These are phyloP conservation scores for Ceratoteleas bidentatus DNA, from an alignment of 1,140 invertebrate genomes.

Conservation along the genomic window DNA sequence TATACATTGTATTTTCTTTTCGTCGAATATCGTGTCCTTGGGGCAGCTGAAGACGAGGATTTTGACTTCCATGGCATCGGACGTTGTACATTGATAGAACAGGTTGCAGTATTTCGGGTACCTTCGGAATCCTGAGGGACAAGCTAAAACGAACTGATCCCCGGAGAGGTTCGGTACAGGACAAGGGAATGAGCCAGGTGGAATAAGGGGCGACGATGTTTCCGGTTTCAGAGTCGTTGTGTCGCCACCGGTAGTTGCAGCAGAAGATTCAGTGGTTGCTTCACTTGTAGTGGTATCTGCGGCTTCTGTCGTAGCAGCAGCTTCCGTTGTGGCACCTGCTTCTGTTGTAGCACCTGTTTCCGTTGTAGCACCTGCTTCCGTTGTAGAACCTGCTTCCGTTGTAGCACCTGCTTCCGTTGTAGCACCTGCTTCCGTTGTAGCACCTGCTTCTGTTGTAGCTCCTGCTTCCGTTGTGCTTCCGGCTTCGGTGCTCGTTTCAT, in stretches of 20 bases:
- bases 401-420: slow-evolving; percentile 15
- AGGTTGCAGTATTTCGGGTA: slow-evolving; percentile 92
- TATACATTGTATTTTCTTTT: slow-evolving; percentile 87
- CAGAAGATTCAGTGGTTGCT: slow-evolving; percentile 8
- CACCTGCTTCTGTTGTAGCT: slow-evolving; percentile 49
- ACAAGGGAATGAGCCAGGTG: slow-evolving; percentile 53
- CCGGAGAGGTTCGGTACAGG: slow-evolving; percentile 77
- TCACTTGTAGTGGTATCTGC: slow-evolving; percentile 8
- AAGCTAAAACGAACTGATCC: slow-evolving; percentile 87
- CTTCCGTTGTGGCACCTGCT: not conserved
- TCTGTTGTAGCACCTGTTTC: slow-evolving; percentile 5
- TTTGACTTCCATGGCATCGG: slow-evolving; percentile 86
- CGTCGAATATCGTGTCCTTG: slow-evolving; percentile 88
- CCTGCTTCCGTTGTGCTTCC: slow-evolving; percentile 50
- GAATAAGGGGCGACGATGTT: slow-evolving; percentile 61
- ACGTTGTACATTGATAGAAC: slow-evolving; percentile 90
- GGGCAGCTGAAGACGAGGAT: slow-evolving; percentile 88
- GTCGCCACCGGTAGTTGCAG: slow-evolving; percentile 26
- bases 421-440: slow-evolving; percentile 34
- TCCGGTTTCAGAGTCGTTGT: slow-evolving; percentile 46
- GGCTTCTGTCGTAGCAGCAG: slow-evolving; percentile 17
- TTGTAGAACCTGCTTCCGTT: not conserved
- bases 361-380: not conserved
- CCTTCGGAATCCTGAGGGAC: slow-evolving; percentile 90
- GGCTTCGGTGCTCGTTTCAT: slow-evolving; percentile 10